phyloP scores from a whole-genome alignment of 2,113 vertebrate species.

The Dasyprocta punctata region DNA sequence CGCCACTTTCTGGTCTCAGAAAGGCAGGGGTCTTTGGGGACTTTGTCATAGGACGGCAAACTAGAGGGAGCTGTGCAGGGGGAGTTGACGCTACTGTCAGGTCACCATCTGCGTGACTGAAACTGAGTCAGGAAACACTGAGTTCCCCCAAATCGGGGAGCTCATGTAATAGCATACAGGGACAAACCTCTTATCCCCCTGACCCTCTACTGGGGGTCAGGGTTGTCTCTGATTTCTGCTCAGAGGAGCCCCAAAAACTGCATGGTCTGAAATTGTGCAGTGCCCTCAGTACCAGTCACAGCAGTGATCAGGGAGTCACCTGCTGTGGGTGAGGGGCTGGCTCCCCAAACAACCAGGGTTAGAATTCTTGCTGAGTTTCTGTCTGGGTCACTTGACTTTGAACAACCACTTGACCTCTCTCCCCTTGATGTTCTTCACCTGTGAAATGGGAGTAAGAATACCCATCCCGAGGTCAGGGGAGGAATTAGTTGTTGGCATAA shows the following conservation, averaged over 20 bases:
- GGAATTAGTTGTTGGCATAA: neutral
- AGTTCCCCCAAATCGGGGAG: neutral
- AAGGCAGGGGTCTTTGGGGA: constrained; percentile 40
- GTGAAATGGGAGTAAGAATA: neutral
- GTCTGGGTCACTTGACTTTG: neutral
- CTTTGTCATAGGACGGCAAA: neutral
- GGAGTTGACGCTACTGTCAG: neutral
- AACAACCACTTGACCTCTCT: neutral
- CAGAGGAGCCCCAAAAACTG: neutral
- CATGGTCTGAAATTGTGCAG: neutral
- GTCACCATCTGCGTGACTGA: constrained; percentile 39
- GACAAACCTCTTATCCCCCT: neutral
- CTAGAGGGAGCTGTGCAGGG: neutral
- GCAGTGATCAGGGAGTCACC: neutral
- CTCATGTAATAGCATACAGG: neutral
- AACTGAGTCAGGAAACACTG: neutral
- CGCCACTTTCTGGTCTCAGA: constrained; percentile 35
- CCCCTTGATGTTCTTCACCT: neutral
- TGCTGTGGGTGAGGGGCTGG: neutral
- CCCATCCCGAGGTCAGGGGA: neutral
- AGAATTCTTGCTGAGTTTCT: neutral
- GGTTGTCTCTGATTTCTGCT: neutral
- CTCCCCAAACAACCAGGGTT: neutral
- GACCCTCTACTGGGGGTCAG: fast-evolving
- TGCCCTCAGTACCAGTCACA: neutral